Evolutionary conservation across 1,140 invertebrate genomes (phyloP), one percentile per base, ranked within the genome.

Genomic region (Rhynchophorus ferrugineus): DNA sequence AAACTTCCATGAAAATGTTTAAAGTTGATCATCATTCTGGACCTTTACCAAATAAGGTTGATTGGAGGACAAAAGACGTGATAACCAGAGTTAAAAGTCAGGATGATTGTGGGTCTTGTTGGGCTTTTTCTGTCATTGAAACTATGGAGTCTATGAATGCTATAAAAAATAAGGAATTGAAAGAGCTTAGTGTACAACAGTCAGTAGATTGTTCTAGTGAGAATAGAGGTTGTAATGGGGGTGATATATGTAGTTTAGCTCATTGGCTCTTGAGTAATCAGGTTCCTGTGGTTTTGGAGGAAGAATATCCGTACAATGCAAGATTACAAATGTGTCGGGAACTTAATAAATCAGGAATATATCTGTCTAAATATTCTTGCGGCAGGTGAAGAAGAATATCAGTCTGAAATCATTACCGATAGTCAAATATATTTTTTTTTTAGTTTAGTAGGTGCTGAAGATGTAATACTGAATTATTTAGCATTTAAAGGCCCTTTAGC

Each of bases 81-180:
- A 69, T 92, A 14, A 81, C 80, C 6, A 65, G 77, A 3, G 76
- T 92, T 0, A 76, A 78, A 52, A 82, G 84, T 64, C 90, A 94
- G 66, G 80, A 80, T 6, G 60, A 73, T 11, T 94, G 90, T 71
- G 89, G 89, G 3, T 88, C 87, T 1, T 92, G 89, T 69, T 93
- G 88, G 88, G 89, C 89, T 0, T 89, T 89, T 68, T 88, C 85
- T 63, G 80, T 82, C 0, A 74, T 89, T 1, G 85, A 85, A 63
- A 81, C 81, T 3, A 77, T 84, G 33, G 89, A 92, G 69, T 78
- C 84, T 1, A 87, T 89, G 85, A 71, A 79, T 52, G 84, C 85
- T 1, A 78, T 89, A 11, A 74, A 78, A 59, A 82, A 73, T 37
- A 79, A 80, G 11, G 76, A 73, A 21, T 65, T 87, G 3, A 61